Conservation (phyloP, 2,797 vertebrate genomes). For the Crypturellus tataupa region DNA sequence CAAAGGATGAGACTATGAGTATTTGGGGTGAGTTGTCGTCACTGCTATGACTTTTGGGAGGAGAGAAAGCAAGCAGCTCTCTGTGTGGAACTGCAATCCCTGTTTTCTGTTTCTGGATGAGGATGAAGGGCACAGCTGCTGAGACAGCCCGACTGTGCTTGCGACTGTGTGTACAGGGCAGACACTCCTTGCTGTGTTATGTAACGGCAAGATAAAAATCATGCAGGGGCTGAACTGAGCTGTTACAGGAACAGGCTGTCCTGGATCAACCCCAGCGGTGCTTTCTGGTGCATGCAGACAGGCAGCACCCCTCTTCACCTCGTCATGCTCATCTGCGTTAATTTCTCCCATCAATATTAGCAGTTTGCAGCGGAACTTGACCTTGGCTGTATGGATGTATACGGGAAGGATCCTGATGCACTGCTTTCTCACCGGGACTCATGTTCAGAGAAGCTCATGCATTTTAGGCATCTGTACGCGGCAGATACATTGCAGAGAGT, state of each 20-base stretch:
- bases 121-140: neutral
- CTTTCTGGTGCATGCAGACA: neutral
- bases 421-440: neutral
- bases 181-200: neutral
- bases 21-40: neutral
- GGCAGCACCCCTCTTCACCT: neutral
- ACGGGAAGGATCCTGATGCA: neutral
- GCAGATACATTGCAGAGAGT: neutral
- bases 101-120: neutral
- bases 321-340: neutral
- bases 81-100: neutral
- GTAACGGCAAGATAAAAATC: neutral
- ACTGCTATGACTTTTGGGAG: neutral
- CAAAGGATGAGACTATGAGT: neutral
- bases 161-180: neutral
- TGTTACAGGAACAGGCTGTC: neutral
- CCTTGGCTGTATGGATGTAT: neutral
- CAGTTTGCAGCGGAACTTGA: neutral
- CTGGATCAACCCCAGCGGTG: neutral
- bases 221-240: neutral
- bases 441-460: neutral
- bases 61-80: neutral
- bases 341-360: neutral
- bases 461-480: neutral
- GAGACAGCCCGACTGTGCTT: neutral